Evolutionary conservation across 2,888 invertebrate genomes (phyloP).

Genomic region (Drosophila nr. perissopoda): DNA sequence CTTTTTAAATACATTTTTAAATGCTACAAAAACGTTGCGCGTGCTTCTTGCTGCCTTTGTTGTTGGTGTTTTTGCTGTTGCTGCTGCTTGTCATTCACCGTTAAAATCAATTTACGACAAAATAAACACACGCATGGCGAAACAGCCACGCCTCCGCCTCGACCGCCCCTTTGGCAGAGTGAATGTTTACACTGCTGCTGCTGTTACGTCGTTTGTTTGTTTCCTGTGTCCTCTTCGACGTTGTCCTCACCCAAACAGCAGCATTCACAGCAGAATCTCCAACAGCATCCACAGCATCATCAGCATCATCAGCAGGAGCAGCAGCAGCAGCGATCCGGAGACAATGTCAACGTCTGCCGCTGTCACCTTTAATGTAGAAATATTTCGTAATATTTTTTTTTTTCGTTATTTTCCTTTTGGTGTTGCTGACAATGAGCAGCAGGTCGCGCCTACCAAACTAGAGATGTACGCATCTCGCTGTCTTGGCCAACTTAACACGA

Average conservation of each 20-base stretch:
- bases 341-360: constrained; percentile 65
- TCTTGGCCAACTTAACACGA: not conserved
- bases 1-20: constrained; percentile 74
- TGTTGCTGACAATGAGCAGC: constrained; percentile 45
- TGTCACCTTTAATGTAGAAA: constrained; percentile 77
- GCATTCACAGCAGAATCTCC: constrained; percentile 1
- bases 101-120: constrained; percentile 80
- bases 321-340: constrained; percentile 11
- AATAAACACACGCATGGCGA: constrained; percentile 72
- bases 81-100: constrained; percentile 75
- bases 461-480: not conserved
- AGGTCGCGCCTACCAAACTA: constrained; percentile 3
- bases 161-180: not conserved
- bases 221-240: constrained; percentile 56
- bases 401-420: constrained; percentile 11
- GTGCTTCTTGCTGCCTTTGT: constrained; percentile 45
- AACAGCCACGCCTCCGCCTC: constrained; percentile 26
- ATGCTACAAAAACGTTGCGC: constrained; percentile 58
- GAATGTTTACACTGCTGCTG: constrained; percentile 68
- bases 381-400: constrained; percentile 47
- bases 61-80: constrained; percentile 40
- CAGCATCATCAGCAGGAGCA: not conserved
- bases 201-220: constrained; percentile 64
- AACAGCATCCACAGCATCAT: not conserved
- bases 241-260: constrained; percentile 5